These are phyloP conservation scores for Crotalus horridus DNA, from an alignment of 2,113 vertebrate genomes.

Conservation along the genomic window DNA sequence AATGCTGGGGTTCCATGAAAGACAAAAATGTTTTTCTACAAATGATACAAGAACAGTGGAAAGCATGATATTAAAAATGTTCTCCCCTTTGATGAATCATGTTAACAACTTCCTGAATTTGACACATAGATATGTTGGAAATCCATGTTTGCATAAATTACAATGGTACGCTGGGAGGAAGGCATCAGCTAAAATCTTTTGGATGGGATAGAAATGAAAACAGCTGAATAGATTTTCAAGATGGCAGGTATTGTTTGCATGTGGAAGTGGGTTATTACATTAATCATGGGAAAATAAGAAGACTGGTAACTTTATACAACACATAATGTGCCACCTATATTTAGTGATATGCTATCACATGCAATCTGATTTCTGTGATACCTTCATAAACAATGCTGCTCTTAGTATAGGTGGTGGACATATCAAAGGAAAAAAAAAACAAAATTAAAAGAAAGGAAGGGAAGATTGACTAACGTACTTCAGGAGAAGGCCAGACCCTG, in stretches of 20 bases:
- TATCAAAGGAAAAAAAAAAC: slow-evolving; percentile 58
- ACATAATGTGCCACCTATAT: slow-evolving; percentile 37
- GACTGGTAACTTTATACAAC: slow-evolving; percentile 41
- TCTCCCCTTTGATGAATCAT: not conserved
- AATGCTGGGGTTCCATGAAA: not conserved
- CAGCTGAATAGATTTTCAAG: slow-evolving; percentile 42
- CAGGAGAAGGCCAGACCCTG: slow-evolving; percentile 91
- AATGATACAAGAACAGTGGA: not conserved
- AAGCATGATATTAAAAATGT: not conserved
- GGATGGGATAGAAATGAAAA: slow-evolving; percentile 28
- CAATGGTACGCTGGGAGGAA: not conserved
- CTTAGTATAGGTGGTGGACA: slow-evolving; percentile 53
- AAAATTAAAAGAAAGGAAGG: slow-evolving; percentile 55
- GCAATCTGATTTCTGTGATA: slow-evolving; percentile 42
- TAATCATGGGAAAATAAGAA: slow-evolving; percentile 43
- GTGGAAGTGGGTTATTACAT: slow-evolving; percentile 43
- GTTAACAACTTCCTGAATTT: not conserved
- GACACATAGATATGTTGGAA: not conserved
- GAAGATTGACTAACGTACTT: slow-evolving; percentile 82
- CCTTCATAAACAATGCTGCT: slow-evolving; percentile 27
- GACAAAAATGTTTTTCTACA: not conserved
- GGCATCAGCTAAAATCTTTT: not conserved
- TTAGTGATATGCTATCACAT: slow-evolving; percentile 37
- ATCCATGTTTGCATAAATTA: not conserved
- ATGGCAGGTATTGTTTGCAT: slow-evolving; percentile 10